A percentile compares a stretch with the other conserved stretches of the same genome.
Evolutionary conservation across 2,797 vertebrate genomes (phyloP).

Genomic region (Labeo calbasu): DNA sequence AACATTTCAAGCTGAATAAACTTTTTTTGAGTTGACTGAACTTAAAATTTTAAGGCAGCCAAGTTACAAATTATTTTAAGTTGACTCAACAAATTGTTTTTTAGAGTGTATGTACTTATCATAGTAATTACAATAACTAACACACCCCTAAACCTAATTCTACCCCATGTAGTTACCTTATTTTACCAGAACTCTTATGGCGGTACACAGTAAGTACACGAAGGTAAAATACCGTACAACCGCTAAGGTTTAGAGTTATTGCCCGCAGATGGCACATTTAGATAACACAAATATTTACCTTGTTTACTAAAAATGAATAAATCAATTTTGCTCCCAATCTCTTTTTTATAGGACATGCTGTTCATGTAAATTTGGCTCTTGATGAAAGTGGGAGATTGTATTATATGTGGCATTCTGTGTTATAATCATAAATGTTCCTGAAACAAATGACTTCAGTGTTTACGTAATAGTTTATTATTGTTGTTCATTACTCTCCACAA

Average conservation of each 20-base stretch:
- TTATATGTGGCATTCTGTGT: neutral
- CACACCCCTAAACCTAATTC: too few species aligned
- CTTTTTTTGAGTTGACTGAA: too few species aligned
- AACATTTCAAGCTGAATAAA: too few species aligned
- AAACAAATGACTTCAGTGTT: neutral
- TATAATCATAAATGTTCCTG: neutral
- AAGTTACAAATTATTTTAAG: too few species aligned
- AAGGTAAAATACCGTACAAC: neutral
- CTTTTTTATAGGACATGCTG: neutral
- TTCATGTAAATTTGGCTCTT: neutral
- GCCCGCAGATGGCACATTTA: neutral
- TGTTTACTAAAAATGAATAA: neutral
- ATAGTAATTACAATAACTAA: too few species aligned
- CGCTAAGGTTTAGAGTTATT: neutral
- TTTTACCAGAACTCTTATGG: too few species aligned
- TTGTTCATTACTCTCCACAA: constrained; percentile 6
- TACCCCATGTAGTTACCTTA: too few species aligned
- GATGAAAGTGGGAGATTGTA: neutral
- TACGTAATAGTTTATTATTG: neutral
- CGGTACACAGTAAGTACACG: too few species aligned
- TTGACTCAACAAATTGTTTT: too few species aligned
- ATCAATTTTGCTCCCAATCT: neutral
- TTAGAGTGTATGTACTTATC: too few species aligned
- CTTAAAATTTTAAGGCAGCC: too few species aligned
- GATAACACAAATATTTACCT: neutral